Conservation (phyloP, 1,140 invertebrate species). For the Drosophila sp. region DNA sequence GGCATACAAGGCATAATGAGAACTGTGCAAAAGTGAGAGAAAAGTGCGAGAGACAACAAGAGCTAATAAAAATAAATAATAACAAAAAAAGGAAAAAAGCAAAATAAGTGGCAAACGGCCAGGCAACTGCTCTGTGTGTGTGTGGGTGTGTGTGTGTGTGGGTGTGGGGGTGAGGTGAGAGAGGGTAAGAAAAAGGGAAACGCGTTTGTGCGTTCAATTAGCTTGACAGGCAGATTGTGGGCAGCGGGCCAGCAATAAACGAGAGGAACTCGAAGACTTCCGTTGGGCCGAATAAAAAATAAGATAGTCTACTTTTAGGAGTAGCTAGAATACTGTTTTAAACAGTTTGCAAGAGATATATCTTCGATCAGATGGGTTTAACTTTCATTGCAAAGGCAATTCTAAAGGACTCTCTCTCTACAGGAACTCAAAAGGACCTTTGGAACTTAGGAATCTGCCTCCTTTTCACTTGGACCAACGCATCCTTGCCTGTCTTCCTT, state of each 20-base stretch:
- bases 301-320: no score
- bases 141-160: not conserved
- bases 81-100: slow-evolving; percentile 24
- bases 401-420: no score
- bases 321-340: no score
- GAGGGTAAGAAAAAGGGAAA: not conserved
- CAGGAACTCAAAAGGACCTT: not conserved
- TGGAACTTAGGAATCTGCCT: not conserved
- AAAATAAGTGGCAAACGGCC: slow-evolving; percentile 10
- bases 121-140: slow-evolving; percentile 1
- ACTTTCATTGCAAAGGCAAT: no score
- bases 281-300: not conserved
- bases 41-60: slow-evolving; percentile 30
- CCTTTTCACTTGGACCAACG: slow-evolving; percentile 3
- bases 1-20: slow-evolving; percentile 5
- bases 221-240: slow-evolving; percentile 15
- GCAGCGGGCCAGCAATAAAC: slow-evolving; percentile 9
- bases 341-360: no score
- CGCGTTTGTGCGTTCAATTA: slow-evolving; percentile 23
- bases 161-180: not conserved
- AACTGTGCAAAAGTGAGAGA: slow-evolving; percentile 16
- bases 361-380: no score
- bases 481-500: slow-evolving; percentile 7
- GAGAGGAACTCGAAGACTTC: slow-evolving; percentile 1
- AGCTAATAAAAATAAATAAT: slow-evolving; percentile 58